Evolutionary conservation across 1,140 invertebrate species (phyloP).

Genomic region (Drosophila nasuta): DNA sequence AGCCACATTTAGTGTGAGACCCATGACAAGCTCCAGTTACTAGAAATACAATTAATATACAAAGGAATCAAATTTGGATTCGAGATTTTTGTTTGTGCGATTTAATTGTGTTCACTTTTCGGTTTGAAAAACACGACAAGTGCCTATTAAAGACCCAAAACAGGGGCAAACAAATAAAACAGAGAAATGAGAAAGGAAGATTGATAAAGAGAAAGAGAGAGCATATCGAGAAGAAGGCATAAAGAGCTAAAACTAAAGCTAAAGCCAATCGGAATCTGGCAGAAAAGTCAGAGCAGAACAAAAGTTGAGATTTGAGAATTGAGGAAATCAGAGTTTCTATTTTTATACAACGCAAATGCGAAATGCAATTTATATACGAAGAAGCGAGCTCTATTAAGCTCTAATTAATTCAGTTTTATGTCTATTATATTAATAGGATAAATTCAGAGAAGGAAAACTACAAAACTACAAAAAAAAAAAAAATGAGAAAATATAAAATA

Average conservation of each 20-base stretch:
- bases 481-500: slow-evolving; percentile 25
- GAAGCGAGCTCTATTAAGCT: slow-evolving; percentile 35
- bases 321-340: slow-evolving; percentile 69
- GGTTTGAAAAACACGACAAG: slow-evolving; percentile 72
- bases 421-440: slow-evolving; percentile 82
- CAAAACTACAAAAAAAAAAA: slow-evolving; percentile 21
- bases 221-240: slow-evolving; percentile 57
- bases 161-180: slow-evolving; percentile 1
- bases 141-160: slow-evolving; percentile 56
- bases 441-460: slow-evolving; percentile 17
- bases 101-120: slow-evolving; percentile 57
- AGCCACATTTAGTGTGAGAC: neutral
- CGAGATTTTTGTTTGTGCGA: slow-evolving; percentile 11
- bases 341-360: slow-evolving; percentile 65
- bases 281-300: slow-evolving; percentile 10
- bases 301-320: neutral
- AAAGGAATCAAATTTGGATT: neutral
- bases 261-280: slow-evolving; percentile 36
- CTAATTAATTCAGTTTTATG: slow-evolving; percentile 64
- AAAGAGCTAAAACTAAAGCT: slow-evolving; percentile 64
- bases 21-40: slow-evolving; percentile 59
- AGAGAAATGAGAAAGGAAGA: slow-evolving; percentile 5
- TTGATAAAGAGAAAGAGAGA: slow-evolving; percentile 4
- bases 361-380: slow-evolving; percentile 50
- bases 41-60: slow-evolving; percentile 36